Percentiles rank a stretch among this genome's conserved stretches.
phyloP scores from a whole-genome alignment of 2,888 invertebrate species.

The Acrobeloides nanus region DNA sequence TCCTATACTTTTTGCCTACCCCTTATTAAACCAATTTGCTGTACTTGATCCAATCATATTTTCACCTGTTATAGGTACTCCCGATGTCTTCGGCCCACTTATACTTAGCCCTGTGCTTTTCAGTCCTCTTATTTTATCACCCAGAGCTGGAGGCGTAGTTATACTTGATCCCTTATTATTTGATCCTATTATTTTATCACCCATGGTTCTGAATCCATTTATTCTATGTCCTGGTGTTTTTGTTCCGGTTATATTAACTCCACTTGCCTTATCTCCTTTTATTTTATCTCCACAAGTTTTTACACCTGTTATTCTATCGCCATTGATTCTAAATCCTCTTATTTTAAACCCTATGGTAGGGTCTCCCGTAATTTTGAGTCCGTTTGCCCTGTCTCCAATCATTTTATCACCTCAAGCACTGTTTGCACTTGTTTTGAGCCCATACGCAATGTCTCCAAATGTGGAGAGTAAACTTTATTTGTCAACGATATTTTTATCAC shows the following conservation, averaged over 20 bases:
- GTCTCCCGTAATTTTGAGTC: conserved; percentile 38
- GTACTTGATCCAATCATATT: conserved; percentile 35
- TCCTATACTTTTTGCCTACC: conserved; percentile 6
- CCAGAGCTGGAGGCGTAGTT: conserved; percentile 37
- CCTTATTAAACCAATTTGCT: conserved; percentile 2
- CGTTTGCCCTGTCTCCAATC: conserved; percentile 47
- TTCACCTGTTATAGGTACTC: conserved; percentile 39
- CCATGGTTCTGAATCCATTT: conserved; percentile 43
- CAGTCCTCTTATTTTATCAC: conserved; percentile 41
- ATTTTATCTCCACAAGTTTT: conserved; percentile 46
- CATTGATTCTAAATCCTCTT: conserved; percentile 42
- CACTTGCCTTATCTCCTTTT: conserved; percentile 41
- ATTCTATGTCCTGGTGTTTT: conserved; percentile 38
- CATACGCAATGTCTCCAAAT: conserved; percentile 47
- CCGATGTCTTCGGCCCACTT: conserved; percentile 48
- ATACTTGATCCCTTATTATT: conserved; percentile 25
- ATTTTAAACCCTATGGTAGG: conserved; percentile 43
- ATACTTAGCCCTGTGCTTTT: conserved; percentile 48
- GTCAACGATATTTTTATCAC: conserved; percentile 45
- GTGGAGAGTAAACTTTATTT: conserved; percentile 46
- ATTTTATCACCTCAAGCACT: conserved; percentile 47
- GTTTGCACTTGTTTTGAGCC: conserved; percentile 47
- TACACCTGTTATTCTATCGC: conserved; percentile 43
- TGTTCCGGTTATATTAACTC: conserved; percentile 45
- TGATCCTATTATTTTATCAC: conserved; percentile 23